Evolutionary conservation across 2,888 invertebrate species (phyloP), one percentile per base, ranked within the genome.

Genomic region (Himalopsyche tibetana): DNA sequence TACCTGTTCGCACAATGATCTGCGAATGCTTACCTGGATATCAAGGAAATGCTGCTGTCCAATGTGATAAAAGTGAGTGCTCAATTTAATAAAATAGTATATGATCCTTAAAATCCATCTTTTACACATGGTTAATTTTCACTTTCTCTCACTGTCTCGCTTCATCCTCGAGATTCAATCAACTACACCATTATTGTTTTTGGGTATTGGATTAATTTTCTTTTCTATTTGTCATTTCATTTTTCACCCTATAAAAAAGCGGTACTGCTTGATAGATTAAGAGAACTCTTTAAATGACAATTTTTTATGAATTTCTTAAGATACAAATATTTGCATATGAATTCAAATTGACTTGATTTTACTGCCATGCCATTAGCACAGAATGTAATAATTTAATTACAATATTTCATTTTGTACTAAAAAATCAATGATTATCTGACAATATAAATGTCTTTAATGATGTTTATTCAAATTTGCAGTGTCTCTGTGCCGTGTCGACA

Each of bases 11-110:
- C 90, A 98, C 98, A 11, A 96, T 98, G 96, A 95, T 97, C 88
- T 98, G 98, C 90, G 96, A 97, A 91, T 98, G 98, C 91, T 91
- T 96, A 80, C 96, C 96, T 55, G 98, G 97, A 87, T 97, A 96
- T 90, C 95, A 95, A 91, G 98, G 98, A 91, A 97, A 98, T 91
- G 98, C 98, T 36, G 95, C 97, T 11, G 94, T 96, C 12, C 95
- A 96, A 90, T 98, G 98, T 90, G 96, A 96, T 89, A 95, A 94
- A 93, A 94, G 97, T 95, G 94, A 95, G 94, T 94, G 69, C 81
- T 55, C 83, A 36, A 84, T n/a, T 45, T 15, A 69, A 11, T 86
- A 55, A 80, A 19, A n/a, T 74, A 42, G 80, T 42, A 82, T 9
- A 15, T 63, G 8, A 42, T 56, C 28, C 28, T 40, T 56, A 28